phyloP scores from a whole-genome alignment of 2,888 invertebrate genomes.

The Galeruca laticollis region DNA sequence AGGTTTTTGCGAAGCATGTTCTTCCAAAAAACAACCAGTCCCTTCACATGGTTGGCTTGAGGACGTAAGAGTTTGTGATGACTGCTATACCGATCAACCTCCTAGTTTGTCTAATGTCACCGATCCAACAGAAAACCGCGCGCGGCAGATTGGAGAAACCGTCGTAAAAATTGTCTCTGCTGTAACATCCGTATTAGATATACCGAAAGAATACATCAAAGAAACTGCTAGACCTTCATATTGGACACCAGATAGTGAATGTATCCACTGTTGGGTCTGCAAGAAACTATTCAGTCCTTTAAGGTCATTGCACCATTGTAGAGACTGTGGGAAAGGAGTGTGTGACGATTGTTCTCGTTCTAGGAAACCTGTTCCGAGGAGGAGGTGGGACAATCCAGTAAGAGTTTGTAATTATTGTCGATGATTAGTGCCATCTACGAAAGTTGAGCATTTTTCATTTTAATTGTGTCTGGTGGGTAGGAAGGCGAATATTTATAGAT shows the following conservation, averaged over 20 bases:
- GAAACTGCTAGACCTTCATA: slow-evolving; percentile 81
- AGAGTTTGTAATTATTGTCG: slow-evolving; percentile 80
- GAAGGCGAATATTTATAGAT: slow-evolving; percentile 10
- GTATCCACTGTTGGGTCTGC: slow-evolving; percentile 75
- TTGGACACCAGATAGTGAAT: slow-evolving; percentile 83
- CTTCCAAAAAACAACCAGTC: slow-evolving; percentile 75
- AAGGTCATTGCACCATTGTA: slow-evolving; percentile 75
- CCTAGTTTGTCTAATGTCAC: slow-evolving; percentile 57
- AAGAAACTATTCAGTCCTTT: slow-evolving; percentile 70
- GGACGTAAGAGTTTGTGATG: slow-evolving; percentile 81
- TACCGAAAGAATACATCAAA: slow-evolving; percentile 83
- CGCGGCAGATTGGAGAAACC: slow-evolving; percentile 69
- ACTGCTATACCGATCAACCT: slow-evolving; percentile 69
- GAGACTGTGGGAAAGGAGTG: slow-evolving; percentile 79
- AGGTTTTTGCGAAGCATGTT: slow-evolving; percentile 82
- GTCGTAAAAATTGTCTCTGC: slow-evolving; percentile 78
- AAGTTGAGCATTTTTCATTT: neutral
- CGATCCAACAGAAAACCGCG: slow-evolving; percentile 46
- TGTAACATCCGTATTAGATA: slow-evolving; percentile 78
- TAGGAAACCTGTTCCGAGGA: slow-evolving; percentile 76
- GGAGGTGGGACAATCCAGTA: slow-evolving; percentile 80
- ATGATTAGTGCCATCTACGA: slow-evolving; percentile 29
- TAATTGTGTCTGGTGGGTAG: neutral
- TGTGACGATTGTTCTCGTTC: slow-evolving; percentile 73
- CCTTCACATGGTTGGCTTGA: slow-evolving; percentile 79